Percentiles rank a stretch among this genome's conserved stretches.
Evolutionary conservation across 2,888 invertebrate species (phyloP).

Genomic region (Tachina fera): DNA sequence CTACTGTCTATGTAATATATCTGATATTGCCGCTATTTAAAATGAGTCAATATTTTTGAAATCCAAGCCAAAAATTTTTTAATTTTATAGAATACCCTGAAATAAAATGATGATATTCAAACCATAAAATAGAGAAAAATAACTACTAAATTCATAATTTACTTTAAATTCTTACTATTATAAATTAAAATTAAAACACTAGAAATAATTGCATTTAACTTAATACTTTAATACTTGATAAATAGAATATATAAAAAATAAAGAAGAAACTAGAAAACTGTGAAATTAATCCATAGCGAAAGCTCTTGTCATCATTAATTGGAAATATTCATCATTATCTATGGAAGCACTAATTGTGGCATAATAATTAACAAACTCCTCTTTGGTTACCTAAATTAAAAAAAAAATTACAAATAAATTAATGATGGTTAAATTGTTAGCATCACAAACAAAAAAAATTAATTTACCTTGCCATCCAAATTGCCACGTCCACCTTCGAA

Average conservation of each 20-base stretch:
- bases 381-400: slow-evolving; percentile 90
- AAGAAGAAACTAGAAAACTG: not conserved
- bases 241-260: slow-evolving; percentile 24
- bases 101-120: too few relatives aligned
- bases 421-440: not conserved
- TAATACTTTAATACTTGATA: slow-evolving; percentile 47
- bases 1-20: too few relatives aligned
- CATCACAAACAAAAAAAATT: not conserved
- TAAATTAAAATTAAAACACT: not conserved
- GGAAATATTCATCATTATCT: slow-evolving; percentile 96
- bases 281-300: slow-evolving; percentile 89
- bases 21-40: too few relatives aligned
- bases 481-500: slow-evolving; percentile 89
- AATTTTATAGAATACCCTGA: too few relatives aligned
- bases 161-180: not conserved
- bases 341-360: slow-evolving; percentile 96
- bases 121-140: too few relatives aligned
- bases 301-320: slow-evolving; percentile 96
- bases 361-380: slow-evolving; percentile 97
- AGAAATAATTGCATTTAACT: slow-evolving; percentile 3
- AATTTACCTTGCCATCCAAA: slow-evolving; percentile 89
- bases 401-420: not conserved
- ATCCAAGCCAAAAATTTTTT: too few relatives aligned
- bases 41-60: too few relatives aligned
- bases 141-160: too few relatives aligned